These are phyloP conservation scores for Oscheius sp. DNA, from an alignment of 1,140 invertebrate species.

Conservation along the genomic window DNA sequence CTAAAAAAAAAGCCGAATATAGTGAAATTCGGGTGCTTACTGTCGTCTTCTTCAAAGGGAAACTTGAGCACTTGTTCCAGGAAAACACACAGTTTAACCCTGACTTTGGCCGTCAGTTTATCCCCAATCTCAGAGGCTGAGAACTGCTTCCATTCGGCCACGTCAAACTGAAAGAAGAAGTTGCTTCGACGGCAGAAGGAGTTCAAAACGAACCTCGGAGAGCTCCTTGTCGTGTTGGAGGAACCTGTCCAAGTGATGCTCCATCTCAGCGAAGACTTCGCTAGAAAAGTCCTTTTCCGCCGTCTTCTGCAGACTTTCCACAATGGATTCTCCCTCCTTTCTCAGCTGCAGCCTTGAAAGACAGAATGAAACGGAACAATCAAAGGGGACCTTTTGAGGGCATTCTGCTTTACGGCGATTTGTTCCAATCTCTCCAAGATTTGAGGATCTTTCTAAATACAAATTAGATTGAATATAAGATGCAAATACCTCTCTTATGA, in stretches of 20 bases:
- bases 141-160: not conserved
- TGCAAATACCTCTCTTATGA: not conserved
- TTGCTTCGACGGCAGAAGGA: not conserved
- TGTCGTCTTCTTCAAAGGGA: not conserved
- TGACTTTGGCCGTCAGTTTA: not conserved
- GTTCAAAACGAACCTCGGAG: not conserved
- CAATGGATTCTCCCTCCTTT: not conserved
- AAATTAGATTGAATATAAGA: not conserved
- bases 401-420: not conserved
- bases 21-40: not conserved
- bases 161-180: not conserved
- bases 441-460: not conserved
- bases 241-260: not conserved
- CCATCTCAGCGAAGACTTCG: not conserved
- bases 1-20: not conserved
- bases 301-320: not conserved
- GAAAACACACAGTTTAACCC: not conserved
- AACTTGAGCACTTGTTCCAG: not conserved
- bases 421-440: not conserved
- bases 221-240: not conserved
- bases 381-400: not conserved
- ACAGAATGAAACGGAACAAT: not conserved
- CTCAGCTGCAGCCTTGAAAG: not conserved
- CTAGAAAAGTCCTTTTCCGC: not conserved
- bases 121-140: not conserved